phyloP scores from a whole-genome alignment of 2,113 vertebrate species.

The Chaetura pelagica region DNA sequence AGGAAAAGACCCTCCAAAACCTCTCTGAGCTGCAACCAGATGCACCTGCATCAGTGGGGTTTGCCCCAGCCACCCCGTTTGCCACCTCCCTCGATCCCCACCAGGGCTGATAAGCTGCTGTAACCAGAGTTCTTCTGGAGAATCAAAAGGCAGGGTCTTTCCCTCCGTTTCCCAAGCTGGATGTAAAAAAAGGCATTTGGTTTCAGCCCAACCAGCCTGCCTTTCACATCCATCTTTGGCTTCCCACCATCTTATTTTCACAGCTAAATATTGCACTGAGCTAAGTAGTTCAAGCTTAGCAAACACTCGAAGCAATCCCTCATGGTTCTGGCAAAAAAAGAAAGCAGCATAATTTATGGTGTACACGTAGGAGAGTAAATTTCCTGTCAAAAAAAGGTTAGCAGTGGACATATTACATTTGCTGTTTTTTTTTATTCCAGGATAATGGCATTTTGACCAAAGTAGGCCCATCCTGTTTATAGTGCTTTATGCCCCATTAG shows the following conservation, averaged over 20 bases:
- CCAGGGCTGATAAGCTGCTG: background rate
- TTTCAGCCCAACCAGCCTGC: background rate
- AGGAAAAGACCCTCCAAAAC: background rate
- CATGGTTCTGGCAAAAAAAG: constrained; percentile 63
- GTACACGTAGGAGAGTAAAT: constrained; percentile 62
- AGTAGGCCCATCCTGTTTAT: constrained; percentile 79
- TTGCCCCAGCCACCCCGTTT: fast-evolving
- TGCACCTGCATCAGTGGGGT: background rate
- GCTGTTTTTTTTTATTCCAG: constrained; percentile 83
- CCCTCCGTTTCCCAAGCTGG: background rate
- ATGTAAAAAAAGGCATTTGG: background rate
- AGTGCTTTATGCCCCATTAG: constrained; percentile 95
- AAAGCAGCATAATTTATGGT: constrained; percentile 73
- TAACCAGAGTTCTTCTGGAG: constrained; percentile 21
- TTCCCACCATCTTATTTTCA: background rate
- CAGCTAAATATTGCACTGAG: background rate
- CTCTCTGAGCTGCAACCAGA: background rate
- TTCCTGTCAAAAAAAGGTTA: constrained; percentile 82
- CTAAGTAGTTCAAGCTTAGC: constrained; percentile 14
- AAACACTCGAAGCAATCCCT: constrained; percentile 24
- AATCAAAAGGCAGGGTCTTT: background rate
- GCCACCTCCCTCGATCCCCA: background rate
- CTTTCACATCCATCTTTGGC: background rate
- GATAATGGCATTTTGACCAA: constrained; percentile 90
- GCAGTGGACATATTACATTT: constrained; percentile 86